phyloP scores from a whole-genome alignment of 2,888 invertebrate species.

The Drosophila greeni region DNA sequence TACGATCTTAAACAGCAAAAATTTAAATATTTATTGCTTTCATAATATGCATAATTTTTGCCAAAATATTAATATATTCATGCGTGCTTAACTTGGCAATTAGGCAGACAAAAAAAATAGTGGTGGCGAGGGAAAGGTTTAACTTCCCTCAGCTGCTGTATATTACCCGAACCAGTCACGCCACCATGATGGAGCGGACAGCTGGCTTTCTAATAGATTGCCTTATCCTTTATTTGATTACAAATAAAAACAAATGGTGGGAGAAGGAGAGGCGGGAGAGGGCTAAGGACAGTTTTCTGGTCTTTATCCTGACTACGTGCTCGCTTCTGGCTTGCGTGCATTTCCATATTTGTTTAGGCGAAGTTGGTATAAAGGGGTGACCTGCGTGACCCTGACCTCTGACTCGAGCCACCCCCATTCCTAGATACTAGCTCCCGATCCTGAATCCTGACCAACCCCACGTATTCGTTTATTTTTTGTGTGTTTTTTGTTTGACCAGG shows the following conservation, averaged over 20 bases:
- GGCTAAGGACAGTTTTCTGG: conserved; percentile 26
- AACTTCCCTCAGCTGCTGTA: conserved; percentile 23
- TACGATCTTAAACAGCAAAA: background rate
- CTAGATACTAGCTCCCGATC: background rate
- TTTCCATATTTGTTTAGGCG: conserved; percentile 60
- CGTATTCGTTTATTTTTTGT: conserved; percentile 9
- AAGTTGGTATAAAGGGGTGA: conserved; percentile 53
- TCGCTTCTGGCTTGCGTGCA: conserved; percentile 28
- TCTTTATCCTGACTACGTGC: conserved; percentile 33
- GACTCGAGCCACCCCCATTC: conserved; percentile 7
- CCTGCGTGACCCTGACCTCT: conserved; percentile 56
- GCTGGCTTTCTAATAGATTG: conserved; percentile 60
- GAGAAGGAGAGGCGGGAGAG: background rate
- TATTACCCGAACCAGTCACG: conserved; percentile 38
- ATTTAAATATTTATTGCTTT: background rate
- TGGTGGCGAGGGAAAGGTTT: background rate
- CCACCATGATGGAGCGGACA: conserved; percentile 40
- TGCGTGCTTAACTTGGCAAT: conserved; percentile 20
- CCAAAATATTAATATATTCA: conserved; percentile 21
- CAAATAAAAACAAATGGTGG: conserved; percentile 55
- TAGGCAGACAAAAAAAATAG: background rate
- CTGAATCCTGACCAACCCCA: conserved; percentile 53
- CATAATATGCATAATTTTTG: background rate
- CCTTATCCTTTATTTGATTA: conserved; percentile 68
- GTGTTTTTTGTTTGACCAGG: conserved; percentile 62